Evolutionary conservation across 64 coral and sea anemone species (phyloP).

Genomic region (Hydrozoanthus tunicans): DNA sequence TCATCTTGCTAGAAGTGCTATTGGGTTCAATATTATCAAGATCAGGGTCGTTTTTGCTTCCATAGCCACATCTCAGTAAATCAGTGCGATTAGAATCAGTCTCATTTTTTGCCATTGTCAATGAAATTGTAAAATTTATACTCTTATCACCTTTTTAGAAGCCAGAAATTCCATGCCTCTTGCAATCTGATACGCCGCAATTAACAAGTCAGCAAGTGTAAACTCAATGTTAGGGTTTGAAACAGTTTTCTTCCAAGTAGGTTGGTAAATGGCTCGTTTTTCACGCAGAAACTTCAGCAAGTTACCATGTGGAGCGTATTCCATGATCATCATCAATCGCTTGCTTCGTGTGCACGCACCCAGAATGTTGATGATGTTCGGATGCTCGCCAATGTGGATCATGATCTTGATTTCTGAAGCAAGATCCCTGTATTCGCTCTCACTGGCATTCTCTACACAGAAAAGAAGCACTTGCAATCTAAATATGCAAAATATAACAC

Average conservation of each 20-base stretch:
- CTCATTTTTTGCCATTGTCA: too few relatives aligned
- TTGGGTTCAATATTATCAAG: too few relatives aligned
- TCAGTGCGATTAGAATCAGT: too few relatives aligned
- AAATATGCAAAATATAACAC: too few relatives aligned
- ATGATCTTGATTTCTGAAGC: slow-evolving; percentile 59
- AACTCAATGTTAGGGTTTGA: slow-evolving; percentile 63
- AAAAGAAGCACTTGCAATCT: too few relatives aligned
- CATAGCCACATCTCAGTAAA: too few relatives aligned
- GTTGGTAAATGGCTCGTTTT: slow-evolving; percentile 67
- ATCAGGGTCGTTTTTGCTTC: too few relatives aligned
- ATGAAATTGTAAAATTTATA: too few relatives aligned
- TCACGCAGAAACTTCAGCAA: slow-evolving; percentile 25
- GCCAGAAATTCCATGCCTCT: slow-evolving; percentile 6
- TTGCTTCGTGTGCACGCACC: neutral
- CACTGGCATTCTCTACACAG: slow-evolving; percentile 21
- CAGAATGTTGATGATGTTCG: slow-evolving; percentile 58
- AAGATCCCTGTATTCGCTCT: slow-evolving; percentile 62
- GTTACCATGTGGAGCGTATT: slow-evolving; percentile 11
- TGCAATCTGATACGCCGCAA: slow-evolving; percentile 63
- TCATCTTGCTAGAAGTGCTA: too few relatives aligned
- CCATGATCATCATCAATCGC: slow-evolving; percentile 42
- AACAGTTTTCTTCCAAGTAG: slow-evolving; percentile 58
- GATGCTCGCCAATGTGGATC: too few relatives aligned
- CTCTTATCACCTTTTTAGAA: slow-evolving; percentile 68
- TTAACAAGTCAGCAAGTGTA: slow-evolving; percentile 60